Evolutionary conservation across 2,113 vertebrate species (phyloP).

Genomic region (Pungitius pungitius): DNA sequence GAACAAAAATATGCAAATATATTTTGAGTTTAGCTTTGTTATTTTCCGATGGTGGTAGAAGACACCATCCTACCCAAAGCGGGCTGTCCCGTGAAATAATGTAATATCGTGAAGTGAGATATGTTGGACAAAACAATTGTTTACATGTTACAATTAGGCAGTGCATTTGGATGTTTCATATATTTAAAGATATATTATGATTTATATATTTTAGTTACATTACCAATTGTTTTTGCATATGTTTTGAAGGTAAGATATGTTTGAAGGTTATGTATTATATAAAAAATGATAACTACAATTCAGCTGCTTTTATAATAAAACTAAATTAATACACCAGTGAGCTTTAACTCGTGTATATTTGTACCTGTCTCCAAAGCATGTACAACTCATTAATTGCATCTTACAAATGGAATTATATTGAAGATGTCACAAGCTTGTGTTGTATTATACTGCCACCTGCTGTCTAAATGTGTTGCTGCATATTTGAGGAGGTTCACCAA

Average conservation of each 20-base stretch:
- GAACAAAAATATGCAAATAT: conserved; percentile 94
- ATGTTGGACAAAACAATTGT: conserved; percentile 2
- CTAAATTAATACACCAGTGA: conserved; percentile 22
- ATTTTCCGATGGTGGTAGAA: conserved; percentile 35
- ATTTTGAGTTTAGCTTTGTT: conserved; percentile 77
- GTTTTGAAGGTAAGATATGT: conserved; percentile 28
- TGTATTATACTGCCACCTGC: conserved; percentile 62
- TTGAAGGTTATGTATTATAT: conserved; percentile 40
- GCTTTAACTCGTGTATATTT: conserved; percentile 7
- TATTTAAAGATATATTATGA: conserved; percentile 23
- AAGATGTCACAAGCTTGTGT: neutral
- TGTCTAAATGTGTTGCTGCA: conserved; percentile 23
- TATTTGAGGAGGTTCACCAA: neutral
- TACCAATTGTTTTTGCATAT: conserved; percentile 36
- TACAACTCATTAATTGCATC: neutral
- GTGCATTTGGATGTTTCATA: conserved; percentile 28
- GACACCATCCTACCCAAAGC: conserved; percentile 31
- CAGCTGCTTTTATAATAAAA: conserved; percentile 70
- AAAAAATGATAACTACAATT: conserved; percentile 46
- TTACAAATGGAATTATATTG: neutral
- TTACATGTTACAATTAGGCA: conserved; percentile 8
- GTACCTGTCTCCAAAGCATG: conserved; percentile 1
- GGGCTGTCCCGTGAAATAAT: conserved; percentile 25
- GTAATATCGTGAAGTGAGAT: conserved; percentile 29
- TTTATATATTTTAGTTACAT: conserved; percentile 38